Conservation (phyloP, 2,888 invertebrate genomes). For the Cynaeus angustus region DNA sequence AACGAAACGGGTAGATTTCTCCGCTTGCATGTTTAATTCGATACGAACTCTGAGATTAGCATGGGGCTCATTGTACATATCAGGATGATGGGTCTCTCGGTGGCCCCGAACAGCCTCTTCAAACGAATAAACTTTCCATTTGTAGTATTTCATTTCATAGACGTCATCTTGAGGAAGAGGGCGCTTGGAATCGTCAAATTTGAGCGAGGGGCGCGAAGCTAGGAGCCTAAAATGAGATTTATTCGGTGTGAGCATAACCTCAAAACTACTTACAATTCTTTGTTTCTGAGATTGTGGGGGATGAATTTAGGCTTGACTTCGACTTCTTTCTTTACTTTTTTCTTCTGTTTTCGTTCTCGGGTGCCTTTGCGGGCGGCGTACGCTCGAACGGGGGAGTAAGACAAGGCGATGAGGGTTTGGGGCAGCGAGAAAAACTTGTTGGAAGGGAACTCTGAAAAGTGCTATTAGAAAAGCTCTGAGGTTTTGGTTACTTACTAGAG, state of each 20-base stretch:
- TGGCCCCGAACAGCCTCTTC: constrained; percentile 85
- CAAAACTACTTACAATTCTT: constrained; percentile 71
- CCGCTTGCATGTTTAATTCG: constrained; percentile 87
- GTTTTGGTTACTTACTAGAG: too few relatives aligned
- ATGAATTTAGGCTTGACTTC: constrained; percentile 82
- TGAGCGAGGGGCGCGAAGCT: constrained; percentile 72
- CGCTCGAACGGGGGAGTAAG: constrained; percentile 61
- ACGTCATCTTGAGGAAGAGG: constrained; percentile 78
- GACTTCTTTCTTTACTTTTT: constrained; percentile 83
- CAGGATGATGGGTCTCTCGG: constrained; percentile 87
- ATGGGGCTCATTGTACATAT: constrained; percentile 85
- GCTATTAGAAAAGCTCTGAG: too few relatives aligned
- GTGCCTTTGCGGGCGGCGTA: constrained; percentile 91
- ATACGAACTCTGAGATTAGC: constrained; percentile 81
- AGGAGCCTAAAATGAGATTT: constrained; percentile 69
- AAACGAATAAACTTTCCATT: constrained; percentile 78
- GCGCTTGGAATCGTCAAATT: constrained; percentile 77
- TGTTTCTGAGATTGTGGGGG: constrained; percentile 80
- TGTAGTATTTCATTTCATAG: constrained; percentile 75
- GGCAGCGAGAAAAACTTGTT: background rate
- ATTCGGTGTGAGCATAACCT: too few relatives aligned
- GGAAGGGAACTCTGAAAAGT: background rate
- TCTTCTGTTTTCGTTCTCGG: constrained; percentile 82
- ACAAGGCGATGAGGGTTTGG: constrained; percentile 1
- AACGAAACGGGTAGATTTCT: constrained; percentile 80